Base-by-base conservation (phyloP, 1,140 invertebrate genomes). In the Thalassaphorura encarpata region DNA sequence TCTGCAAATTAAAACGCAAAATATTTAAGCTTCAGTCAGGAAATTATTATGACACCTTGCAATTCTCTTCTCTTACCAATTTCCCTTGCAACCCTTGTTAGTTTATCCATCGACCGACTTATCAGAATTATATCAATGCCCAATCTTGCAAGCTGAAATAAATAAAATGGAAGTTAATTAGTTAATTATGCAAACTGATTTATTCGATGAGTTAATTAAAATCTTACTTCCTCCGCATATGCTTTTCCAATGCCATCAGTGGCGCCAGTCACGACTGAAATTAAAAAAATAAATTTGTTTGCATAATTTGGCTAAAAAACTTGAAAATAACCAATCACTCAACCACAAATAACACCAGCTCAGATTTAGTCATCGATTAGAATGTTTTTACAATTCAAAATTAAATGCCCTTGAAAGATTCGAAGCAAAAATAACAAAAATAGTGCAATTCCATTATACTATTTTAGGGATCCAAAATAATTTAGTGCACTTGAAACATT, bases 181-280 rank as follows among this genome's bases (percentile, higher is more conserved):
- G 11, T 55, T n/a, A 45, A 43, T 52, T 16, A 48, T 26, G 15
- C 26, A 50, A 54, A 67, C 71, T 70, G 13, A 8, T 13, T n/a
- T n/a, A n/a, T n/a, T 36, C 33, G n/a, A 36, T 11, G 11, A 11
- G n/a, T 36, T 36, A 19, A 48, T 15, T 27, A 26, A 41, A 28
- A 4, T 27, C 63, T 72, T 72, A 84, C 79, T 65, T 83, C 80
- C 69, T 82, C 78, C 2, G 87, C 85, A 69, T 86, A 94, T 2
- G 86, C 87, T 72, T 87, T 89, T n/a, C 91, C 91, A 66, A 95
- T 82, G 8, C 91, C 91, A 77, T 94, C 89, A 4, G 91, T 94
- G 1, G 85, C 81, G 27, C 91, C 91, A 28, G 91, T 95, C 0
- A 94, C 74, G 54, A 95, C 86, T 80, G 75, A 54, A 82, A 77